Evolutionary conservation across 2,888 invertebrate species (phyloP).

Genomic region (Plutella xylostella): DNA sequence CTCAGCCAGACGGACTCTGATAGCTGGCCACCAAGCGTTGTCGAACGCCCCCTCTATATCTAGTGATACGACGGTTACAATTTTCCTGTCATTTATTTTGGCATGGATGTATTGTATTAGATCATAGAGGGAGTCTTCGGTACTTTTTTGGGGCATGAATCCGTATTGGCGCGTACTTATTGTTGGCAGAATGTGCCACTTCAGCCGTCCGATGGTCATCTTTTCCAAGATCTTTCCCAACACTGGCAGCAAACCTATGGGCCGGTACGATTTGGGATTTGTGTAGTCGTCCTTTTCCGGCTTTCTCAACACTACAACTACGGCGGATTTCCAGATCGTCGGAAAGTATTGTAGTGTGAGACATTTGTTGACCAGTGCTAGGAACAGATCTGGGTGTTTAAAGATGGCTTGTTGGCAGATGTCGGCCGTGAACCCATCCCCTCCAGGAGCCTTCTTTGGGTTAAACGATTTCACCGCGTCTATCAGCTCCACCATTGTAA

Average conservation of each 20-base stretch:
- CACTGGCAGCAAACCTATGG: constrained; percentile 7
- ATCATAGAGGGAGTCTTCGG: too few relatives aligned
- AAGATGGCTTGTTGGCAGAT: constrained; percentile 3
- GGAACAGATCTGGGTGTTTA: neutral
- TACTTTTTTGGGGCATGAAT: too few relatives aligned
- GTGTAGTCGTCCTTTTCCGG: constrained; percentile 9
- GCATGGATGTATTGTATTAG: too few relatives aligned
- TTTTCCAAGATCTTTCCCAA: neutral
- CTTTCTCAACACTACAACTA: constrained; percentile 13
- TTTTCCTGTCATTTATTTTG: too few relatives aligned
- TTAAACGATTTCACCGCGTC: neutral
- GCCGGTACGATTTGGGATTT: constrained; percentile 8
- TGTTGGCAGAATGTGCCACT: too few relatives aligned
- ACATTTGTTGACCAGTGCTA: constrained; percentile 6
- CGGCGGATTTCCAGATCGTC: constrained; percentile 12
- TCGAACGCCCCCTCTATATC: too few relatives aligned
- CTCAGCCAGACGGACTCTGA: too few relatives aligned
- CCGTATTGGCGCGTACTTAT: too few relatives aligned
- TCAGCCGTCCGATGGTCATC: too few relatives aligned
- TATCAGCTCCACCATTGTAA: constrained; percentile 6
- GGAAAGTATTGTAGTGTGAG: constrained; percentile 11
- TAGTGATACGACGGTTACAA: too few relatives aligned
- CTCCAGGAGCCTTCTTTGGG: constrained; percentile 13
- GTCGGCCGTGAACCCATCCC: constrained; percentile 11
- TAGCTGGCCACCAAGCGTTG: too few relatives aligned